Conservation (phyloP, 1,140 invertebrate species). For the Bombyx mori region DNA sequence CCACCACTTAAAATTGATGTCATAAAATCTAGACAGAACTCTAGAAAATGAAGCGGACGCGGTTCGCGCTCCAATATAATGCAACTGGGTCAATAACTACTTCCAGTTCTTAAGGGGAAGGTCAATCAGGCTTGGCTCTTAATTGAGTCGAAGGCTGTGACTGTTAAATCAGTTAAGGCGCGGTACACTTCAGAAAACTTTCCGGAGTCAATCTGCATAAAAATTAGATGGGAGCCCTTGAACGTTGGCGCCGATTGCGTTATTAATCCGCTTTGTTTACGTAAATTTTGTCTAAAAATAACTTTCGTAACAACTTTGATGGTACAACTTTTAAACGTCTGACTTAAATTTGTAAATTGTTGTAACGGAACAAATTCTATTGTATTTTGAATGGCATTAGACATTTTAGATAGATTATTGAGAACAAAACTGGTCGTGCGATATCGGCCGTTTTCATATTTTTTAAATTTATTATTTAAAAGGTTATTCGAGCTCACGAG, state of each 20-base stretch:
- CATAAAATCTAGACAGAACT: conserved; percentile 3
- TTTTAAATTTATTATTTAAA: no score
- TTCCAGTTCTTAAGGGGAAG: conserved; percentile 9
- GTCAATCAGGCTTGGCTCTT: conserved; percentile 15
- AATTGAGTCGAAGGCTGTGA: conserved; percentile 15
- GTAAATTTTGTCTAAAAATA: no score
- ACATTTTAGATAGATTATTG: no score
- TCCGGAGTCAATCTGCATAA: conserved; percentile 29
- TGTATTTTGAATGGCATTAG: no score
- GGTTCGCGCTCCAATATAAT: conserved; percentile 6
- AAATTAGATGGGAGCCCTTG: conserved; percentile 21
- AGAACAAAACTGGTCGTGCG: no score
- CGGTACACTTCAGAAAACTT: conserved; percentile 22
- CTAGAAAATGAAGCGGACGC: neutral
- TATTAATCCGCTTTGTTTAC: conserved; percentile 27
- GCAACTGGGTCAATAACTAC: conserved; percentile 11
- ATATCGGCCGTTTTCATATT: no score
- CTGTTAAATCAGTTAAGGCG: conserved; percentile 29
- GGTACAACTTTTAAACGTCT: no score
- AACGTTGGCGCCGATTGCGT: conserved; percentile 15
- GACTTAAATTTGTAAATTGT: no score
- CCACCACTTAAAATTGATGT: neutral
- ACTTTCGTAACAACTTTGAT: no score
- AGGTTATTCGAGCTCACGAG: no score
- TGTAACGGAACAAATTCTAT: no score